Base-by-base conservation (phyloP, 2,888 invertebrate species). In the Salpingus planirostris region DNA sequence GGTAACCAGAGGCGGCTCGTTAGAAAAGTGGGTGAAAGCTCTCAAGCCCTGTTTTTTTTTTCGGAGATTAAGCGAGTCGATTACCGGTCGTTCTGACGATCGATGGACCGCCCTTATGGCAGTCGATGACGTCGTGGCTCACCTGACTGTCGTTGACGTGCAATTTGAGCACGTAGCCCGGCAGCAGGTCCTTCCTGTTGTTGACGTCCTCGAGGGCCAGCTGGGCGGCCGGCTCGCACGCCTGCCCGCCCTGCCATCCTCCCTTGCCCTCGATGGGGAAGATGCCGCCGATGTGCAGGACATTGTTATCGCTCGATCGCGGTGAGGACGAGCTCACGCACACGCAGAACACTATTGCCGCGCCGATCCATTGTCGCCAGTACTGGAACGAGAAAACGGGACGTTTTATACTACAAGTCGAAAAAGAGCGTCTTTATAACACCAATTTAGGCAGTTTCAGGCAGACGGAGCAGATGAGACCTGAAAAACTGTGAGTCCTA, bases 171-270 rank as follows among this genome's bases (percentile, higher is more conserved):
- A 79, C 80, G 66, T 92, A 96, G 33, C 92, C 92, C 29, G 90
- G 88, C 55, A 97, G 71, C 50, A 97, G 74, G 68, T 92, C 87
- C 40, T 77, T 76, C 50, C 83, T 74, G 31, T 78, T 79, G 70
- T 97, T 98, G 48, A 99, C 93, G 68, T 97, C 96, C 54, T 89
- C 85, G 56, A 98, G 74, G 18, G 98, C 98, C 68, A 99, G 78
- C 61, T 87, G 79, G 36, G 96, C 96, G 24, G 98, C 97, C 21
- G 98, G 97, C 74, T 89, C 87, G 68, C 97, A 98, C 6, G 96
- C 96, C 64, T 91, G 89, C 3, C 97, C 97, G 18, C 97, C 97
- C 58, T 96, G 93, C 96, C 96, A 97, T 50, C 95, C 95, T 29
- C 93, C 91, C 57, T 89, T 84, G 28, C 92, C 96, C 33, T 78